Percentiles rank a stretch among this genome's conserved stretches.
Evolutionary conservation across 2,797 vertebrate genomes (phyloP).

Genomic region (Danio choprae): DNA sequence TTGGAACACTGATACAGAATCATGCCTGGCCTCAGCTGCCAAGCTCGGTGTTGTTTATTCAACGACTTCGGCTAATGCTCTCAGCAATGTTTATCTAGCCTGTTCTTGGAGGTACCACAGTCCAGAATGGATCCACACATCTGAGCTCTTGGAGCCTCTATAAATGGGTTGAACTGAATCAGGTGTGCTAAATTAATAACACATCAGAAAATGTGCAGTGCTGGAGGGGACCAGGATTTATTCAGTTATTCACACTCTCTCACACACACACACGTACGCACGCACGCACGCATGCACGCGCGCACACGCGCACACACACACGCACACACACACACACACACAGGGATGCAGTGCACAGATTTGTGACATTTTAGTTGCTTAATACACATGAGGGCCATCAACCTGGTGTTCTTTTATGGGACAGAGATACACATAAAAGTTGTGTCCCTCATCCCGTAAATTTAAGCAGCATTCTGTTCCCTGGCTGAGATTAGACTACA

Average conservation of each 20-base stretch:
- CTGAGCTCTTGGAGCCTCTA: neutral
- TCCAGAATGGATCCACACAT: neutral
- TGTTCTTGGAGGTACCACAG: neutral
- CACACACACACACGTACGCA: too few relatives aligned
- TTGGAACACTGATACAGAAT: neutral
- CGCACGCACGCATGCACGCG: neutral
- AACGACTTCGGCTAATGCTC: slow-evolving; percentile 13
- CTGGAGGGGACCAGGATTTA: neutral
- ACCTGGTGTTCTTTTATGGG: neutral
- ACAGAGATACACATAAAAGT: neutral
- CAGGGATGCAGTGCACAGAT: neutral
- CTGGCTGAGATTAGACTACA: neutral
- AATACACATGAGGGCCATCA: neutral
- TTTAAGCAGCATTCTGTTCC: neutral
- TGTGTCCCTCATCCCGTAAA: neutral
- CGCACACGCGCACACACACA: too few relatives aligned
- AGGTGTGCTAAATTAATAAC: slow-evolving; percentile 17
- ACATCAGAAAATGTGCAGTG: neutral
- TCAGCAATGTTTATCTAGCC: neutral
- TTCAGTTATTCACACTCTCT: too few relatives aligned
- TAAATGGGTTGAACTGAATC: slow-evolving; percentile 17
- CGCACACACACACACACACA: too few relatives aligned
- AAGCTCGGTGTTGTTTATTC: neutral
- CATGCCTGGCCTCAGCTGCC: slow-evolving; percentile 23
- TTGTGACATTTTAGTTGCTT: neutral